Evolutionary conservation across 2,888 invertebrate species (phyloP).

Genomic region (Mythimna impura): DNA sequence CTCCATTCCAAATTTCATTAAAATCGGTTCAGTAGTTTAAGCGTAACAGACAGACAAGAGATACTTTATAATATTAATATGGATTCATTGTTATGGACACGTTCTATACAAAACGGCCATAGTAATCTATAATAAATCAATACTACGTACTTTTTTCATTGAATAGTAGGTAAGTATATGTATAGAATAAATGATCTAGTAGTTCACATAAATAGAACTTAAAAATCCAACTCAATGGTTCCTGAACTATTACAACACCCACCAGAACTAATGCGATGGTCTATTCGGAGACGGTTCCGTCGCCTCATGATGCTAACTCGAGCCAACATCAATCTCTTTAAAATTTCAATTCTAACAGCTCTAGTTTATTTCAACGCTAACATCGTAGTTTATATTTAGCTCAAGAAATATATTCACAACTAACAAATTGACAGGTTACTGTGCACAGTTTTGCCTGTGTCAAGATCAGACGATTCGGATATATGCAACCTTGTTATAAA

Average conservation of each 20-base stretch:
- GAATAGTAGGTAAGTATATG: background rate
- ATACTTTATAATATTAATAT: too few relatives aligned
- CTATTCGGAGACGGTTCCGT: constrained; percentile 32
- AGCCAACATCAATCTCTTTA: constrained; percentile 36
- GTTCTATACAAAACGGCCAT: background rate
- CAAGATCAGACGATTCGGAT: constrained; percentile 66
- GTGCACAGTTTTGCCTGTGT: constrained; percentile 55
- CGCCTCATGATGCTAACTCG: constrained; percentile 19
- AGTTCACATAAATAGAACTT: constrained; percentile 26
- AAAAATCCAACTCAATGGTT: constrained; percentile 37
- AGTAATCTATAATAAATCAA: background rate
- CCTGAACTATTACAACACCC: constrained; percentile 31
- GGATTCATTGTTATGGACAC: background rate
- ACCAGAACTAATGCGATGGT: constrained; percentile 44
- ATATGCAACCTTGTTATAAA: constrained; percentile 75
- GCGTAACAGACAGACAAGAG: too few relatives aligned
- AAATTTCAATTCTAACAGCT: background rate
- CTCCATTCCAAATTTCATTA: too few relatives aligned
- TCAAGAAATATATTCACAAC: constrained; percentile 22
- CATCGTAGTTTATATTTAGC: constrained; percentile 8
- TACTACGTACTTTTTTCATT: background rate
- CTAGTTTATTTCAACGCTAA: constrained; percentile 27
- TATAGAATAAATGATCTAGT: background rate
- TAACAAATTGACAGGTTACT: constrained; percentile 31
- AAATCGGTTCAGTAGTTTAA: too few relatives aligned